Percentiles rank a stretch among this genome's conserved stretches.
phyloP scores from a whole-genome alignment of 1,140 invertebrate genomes.

The Aleiodes sp. region DNA sequence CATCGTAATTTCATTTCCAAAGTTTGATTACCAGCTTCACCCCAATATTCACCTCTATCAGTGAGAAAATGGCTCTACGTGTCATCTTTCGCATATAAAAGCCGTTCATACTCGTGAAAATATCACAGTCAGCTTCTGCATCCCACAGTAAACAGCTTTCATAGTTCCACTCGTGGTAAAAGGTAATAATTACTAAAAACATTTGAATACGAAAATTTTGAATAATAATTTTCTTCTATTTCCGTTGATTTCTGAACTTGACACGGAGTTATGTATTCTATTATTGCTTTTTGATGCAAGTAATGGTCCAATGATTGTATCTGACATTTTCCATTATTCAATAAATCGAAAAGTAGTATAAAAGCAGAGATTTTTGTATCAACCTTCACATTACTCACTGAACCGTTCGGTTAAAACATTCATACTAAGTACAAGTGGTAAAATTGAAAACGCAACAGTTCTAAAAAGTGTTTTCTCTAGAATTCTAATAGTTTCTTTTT shows the following conservation, averaged over 20 bases:
- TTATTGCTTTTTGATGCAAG: conserved; percentile 28
- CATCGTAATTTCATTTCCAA: not conserved
- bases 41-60: not conserved
- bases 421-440: not conserved
- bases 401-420: conserved; percentile 10
- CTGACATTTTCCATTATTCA: conserved; percentile 53
- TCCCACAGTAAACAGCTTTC: not conserved
- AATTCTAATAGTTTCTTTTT: conserved; percentile 22
- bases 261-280: conserved; percentile 21
- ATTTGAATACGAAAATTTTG: not conserved
- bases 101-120: not conserved
- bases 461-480: not conserved
- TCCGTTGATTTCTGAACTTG: not conserved
- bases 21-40: not conserved
- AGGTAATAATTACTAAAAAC: too few species aligned
- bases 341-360: conserved; percentile 47
- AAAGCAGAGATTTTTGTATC: conserved; percentile 46
- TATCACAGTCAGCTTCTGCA: conserved; percentile 20
- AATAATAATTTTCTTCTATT: conserved; percentile 4
- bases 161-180: not conserved
- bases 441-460: not conserved
- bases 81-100: conserved; percentile 15
- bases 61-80: not conserved
- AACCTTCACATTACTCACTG: conserved; percentile 40
- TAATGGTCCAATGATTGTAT: conserved; percentile 41